Conservation (phyloP, 2,113 vertebrate species). For the Herpailurus yagouaroundi region DNA sequence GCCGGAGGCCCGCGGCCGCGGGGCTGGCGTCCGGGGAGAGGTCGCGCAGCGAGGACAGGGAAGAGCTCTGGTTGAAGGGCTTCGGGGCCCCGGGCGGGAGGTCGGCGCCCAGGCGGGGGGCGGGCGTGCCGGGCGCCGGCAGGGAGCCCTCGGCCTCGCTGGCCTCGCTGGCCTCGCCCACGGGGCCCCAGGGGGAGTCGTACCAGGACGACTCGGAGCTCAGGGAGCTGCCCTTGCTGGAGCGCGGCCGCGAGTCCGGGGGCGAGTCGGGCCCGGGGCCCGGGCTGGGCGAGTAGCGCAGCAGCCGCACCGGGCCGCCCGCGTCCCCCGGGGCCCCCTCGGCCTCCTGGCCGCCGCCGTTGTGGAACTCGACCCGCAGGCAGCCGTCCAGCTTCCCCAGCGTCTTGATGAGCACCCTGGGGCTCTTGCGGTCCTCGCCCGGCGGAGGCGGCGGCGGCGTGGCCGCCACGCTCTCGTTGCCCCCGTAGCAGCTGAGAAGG, state of each 20-base stretch:
- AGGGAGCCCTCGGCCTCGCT: slow-evolving; percentile 88
- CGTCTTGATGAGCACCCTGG: slow-evolving; percentile 96
- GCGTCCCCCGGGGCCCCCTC: slow-evolving; percentile 83
- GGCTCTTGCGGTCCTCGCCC: slow-evolving; percentile 91
- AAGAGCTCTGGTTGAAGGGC: slow-evolving; percentile 88
- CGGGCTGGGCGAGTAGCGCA: slow-evolving; percentile 92
- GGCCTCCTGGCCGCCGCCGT: slow-evolving; percentile 73
- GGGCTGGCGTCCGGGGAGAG: slow-evolving; percentile 89
- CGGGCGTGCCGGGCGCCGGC: slow-evolving; percentile 82
- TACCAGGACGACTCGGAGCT: slow-evolving; percentile 98
- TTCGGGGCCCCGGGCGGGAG: slow-evolving; percentile 83
- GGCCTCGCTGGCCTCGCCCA: slow-evolving; percentile 81
- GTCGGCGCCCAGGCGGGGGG: slow-evolving; percentile 81
- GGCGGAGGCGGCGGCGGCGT: slow-evolving; percentile 56
- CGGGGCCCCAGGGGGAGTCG: slow-evolving; percentile 94
- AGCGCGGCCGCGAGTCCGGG: slow-evolving; percentile 84
- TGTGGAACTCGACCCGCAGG: slow-evolving; percentile 96
- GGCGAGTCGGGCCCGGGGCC: slow-evolving; percentile 85
- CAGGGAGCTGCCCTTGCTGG: slow-evolving; percentile 95
- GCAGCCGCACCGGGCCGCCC: slow-evolving; percentile 91
- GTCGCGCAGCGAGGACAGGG: slow-evolving; percentile 89
- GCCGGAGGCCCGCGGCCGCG: slow-evolving; percentile 84
- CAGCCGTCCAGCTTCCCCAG: slow-evolving; percentile 91
- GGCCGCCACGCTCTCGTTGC: slow-evolving; percentile 76
- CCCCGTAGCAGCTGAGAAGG: slow-evolving; percentile 85